These are phyloP conservation scores for Alouatta palliata DNA, from an alignment of 2,113 vertebrate genomes.

Conservation along the genomic window DNA sequence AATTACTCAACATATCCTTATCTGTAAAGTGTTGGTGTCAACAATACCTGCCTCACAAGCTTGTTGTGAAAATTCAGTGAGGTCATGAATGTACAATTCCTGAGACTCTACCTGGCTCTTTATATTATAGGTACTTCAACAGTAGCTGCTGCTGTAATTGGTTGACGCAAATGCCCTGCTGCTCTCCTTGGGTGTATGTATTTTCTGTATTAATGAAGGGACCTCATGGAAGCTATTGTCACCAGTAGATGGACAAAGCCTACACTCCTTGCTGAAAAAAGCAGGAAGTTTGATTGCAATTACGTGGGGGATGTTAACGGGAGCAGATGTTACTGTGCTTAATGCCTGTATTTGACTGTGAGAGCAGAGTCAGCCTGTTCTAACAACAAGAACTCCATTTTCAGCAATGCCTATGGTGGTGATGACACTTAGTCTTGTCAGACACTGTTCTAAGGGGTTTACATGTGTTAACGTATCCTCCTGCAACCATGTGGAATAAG, in stretches of 20 bases:
- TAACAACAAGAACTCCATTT: neutral
- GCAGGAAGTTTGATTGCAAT: neutral
- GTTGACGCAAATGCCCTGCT: neutral
- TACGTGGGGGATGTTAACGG: fast-evolving
- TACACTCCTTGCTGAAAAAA: neutral
- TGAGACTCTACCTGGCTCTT: neutral
- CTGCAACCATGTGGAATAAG: neutral
- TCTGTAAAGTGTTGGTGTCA: neutral
- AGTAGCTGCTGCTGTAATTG: fast-evolving
- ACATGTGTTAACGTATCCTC: neutral
- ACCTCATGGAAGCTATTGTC: neutral
- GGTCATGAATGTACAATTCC: no score
- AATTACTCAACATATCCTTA: neutral
- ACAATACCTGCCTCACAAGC: neutral
- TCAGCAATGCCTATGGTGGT: neutral
- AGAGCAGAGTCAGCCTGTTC: neutral
- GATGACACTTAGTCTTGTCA: neutral
- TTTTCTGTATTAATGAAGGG: neutral
- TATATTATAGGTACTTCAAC: neutral
- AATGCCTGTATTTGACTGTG: neutral
- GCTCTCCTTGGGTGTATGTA: neutral
- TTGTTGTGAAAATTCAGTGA: neutral
- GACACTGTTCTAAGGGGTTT: neutral
- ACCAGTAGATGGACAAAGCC: no score
- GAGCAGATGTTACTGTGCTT: fast-evolving